Conservation (phyloP, 2,113 vertebrate species). For the Plecotus auritus region DNA sequence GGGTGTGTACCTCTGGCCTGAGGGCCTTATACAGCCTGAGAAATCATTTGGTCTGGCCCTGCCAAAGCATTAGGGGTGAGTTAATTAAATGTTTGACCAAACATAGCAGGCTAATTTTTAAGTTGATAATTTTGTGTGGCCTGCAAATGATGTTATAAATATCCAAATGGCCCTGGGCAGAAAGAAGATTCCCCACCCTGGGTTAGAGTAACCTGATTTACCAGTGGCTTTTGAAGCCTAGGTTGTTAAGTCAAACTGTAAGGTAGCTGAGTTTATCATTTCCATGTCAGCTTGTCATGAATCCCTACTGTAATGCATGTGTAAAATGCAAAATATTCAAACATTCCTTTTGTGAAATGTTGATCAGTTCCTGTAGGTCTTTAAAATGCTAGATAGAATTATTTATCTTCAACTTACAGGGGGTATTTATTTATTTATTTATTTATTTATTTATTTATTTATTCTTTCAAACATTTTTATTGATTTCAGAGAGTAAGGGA, state of each 20-base stretch:
- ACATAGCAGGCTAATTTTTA: too few species aligned
- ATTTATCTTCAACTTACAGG: slow-evolving; percentile 1
- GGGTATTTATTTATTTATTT: not conserved
- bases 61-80: too few species aligned
- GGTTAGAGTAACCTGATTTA: not conserved
- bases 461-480: too few species aligned
- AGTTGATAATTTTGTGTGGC: too few species aligned
- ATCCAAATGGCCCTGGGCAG: too few species aligned
- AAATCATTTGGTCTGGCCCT: too few species aligned
- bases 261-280: not conserved
- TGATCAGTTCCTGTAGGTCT: not conserved
- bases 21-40: too few species aligned
- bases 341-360: not conserved
- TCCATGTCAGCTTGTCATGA: not conserved
- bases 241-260: not conserved
- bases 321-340: not conserved
- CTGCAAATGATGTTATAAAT: too few species aligned
- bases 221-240: not conserved
- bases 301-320: not conserved
- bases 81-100: too few species aligned
- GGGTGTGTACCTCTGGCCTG: too few species aligned
- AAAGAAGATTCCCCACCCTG: not conserved
- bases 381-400: not conserved
- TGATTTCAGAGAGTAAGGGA: too few species aligned
- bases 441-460: not conserved